Evolutionary conservation across 2,888 invertebrate genomes (phyloP), one percentile per base, ranked within the genome.

Genomic region (Cerceris rybyensis): DNA sequence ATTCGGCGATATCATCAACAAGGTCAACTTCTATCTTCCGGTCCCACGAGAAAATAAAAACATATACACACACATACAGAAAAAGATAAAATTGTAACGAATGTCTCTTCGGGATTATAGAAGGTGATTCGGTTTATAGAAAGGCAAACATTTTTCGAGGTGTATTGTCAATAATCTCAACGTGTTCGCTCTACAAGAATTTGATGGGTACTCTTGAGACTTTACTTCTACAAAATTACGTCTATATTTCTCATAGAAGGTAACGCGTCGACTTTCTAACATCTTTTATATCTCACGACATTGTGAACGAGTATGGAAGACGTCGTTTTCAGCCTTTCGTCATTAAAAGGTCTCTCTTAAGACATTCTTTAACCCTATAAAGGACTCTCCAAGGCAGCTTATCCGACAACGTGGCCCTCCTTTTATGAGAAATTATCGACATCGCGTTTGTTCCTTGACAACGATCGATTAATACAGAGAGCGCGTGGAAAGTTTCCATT

Each of bases 371-470:
- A 64, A 78, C 65, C 70, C 46, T 54, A 60, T 75, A 55, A 61
- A 76, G 64, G 78, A 70, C 54, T 69, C 70, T 55, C 66, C 69
- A 77, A 79, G 76, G 70, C 61, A 57, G 78, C 72, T 67, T 59
- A 55, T 65, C 59, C 61, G 63, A 49, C 42, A 39, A 17, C 58
- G 52, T 70, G 76, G 54, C 75, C 78, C 57, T 74, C 70, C 77
- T 84, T 77, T 80, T 68, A 46, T 57, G 50, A 69, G 60, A 75
- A 81, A 77, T 75, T 84, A 84, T 84, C 80, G 84, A 80, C 82
- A 80, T 60, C 73, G 75, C 67, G 57, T 70, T 68, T 82, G 65
- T 69, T 71, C 52, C 66, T 55, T 69, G 58, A 78, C 64, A 60
- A 43, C 58, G 59, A 64, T 72, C 79, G 74, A 83, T 81, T 70